Evolutionary conservation across 2,888 invertebrate species (phyloP).

Genomic region (Dexiosoma caninum): DNA sequence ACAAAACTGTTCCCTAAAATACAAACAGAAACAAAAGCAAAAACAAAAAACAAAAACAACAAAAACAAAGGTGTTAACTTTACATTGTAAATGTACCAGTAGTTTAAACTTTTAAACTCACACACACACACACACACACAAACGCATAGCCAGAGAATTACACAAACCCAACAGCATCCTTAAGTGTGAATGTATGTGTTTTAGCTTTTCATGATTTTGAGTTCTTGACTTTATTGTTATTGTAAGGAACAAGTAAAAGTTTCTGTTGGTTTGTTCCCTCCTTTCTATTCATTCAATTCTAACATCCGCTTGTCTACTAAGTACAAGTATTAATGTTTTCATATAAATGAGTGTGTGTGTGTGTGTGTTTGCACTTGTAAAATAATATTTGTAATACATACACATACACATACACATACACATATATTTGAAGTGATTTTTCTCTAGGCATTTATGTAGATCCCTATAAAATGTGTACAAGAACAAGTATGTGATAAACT

Average conservation of each 20-base stretch:
- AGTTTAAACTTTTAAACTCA: conserved; percentile 60
- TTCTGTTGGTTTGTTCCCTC: conserved; percentile 4
- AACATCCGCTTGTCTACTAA: conserved; percentile 31
- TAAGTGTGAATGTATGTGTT: conserved; percentile 11
- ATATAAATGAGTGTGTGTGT: neutral
- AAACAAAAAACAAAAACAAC: neutral
- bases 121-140: neutral
- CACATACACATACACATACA: too few species aligned
- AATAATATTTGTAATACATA: too few species aligned
- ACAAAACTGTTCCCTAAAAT: too few species aligned
- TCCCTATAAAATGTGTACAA: conserved; percentile 43
- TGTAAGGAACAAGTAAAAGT: conserved; percentile 55
- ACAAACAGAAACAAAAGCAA: neutral
- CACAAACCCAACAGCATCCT: neutral
- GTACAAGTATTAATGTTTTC: neutral
- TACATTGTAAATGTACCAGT: conserved; percentile 66
- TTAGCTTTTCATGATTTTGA: conserved; percentile 22
- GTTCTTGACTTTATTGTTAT: conserved; percentile 61
- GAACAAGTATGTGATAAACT: conserved; percentile 56
- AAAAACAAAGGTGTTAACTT: conserved; percentile 64
- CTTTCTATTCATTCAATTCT: neutral
- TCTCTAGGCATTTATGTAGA: conserved; percentile 58
- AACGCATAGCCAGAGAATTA: neutral
- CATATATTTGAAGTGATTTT: conserved; percentile 50
- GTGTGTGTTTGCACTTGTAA: too few species aligned